phyloP scores from a whole-genome alignment of 1,140 invertebrate genomes.

The Drosophila pandora region DNA sequence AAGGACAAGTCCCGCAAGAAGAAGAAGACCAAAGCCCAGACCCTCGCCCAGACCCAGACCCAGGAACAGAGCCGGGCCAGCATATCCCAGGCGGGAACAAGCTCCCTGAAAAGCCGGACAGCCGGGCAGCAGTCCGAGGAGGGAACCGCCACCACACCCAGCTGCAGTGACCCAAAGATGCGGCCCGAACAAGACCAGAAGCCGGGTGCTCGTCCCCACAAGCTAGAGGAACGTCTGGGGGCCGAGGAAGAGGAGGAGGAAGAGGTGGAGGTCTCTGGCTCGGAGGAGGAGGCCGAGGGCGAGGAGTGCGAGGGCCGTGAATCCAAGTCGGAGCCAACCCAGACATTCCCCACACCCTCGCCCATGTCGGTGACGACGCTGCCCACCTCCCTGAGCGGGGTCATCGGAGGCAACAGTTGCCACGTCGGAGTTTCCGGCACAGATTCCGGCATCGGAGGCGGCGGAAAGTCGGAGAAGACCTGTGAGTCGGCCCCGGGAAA shows the following conservation, averaged over 20 bases:
- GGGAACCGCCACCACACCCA: not conserved
- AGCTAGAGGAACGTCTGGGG: not conserved
- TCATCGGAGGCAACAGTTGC: not conserved
- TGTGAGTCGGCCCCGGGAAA: slow-evolving; percentile 61
- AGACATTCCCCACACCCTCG: slow-evolving; percentile 48
- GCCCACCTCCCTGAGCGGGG: slow-evolving; percentile 5
- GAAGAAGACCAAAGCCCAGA: slow-evolving; percentile 83
- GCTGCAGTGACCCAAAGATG: not conserved
- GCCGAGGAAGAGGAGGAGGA: not conserved
- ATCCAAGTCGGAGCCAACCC: slow-evolving; percentile 40
- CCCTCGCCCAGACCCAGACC: slow-evolving; percentile 19
- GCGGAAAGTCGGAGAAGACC: slow-evolving; percentile 55
- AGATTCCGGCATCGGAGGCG: slow-evolving; percentile 6
- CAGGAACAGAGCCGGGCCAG: not conserved
- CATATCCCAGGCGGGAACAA: not conserved
- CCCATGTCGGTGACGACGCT: slow-evolving; percentile 27
- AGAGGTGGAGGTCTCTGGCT: slow-evolving; percentile 3
- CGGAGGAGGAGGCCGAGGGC: slow-evolving; percentile 8
- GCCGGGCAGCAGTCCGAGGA: not conserved
- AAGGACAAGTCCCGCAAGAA: slow-evolving; percentile 85
- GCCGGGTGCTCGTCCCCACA: not conserved
- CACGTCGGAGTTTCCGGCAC: slow-evolving; percentile 5
- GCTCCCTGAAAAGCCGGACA: not conserved
- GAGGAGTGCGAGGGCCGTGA: slow-evolving; percentile 24
- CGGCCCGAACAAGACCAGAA: slow-evolving; percentile 1